These are phyloP conservation scores for Sigmodon hispidus DNA, from an alignment of 2,113 vertebrate species.

Conservation along the genomic window DNA sequence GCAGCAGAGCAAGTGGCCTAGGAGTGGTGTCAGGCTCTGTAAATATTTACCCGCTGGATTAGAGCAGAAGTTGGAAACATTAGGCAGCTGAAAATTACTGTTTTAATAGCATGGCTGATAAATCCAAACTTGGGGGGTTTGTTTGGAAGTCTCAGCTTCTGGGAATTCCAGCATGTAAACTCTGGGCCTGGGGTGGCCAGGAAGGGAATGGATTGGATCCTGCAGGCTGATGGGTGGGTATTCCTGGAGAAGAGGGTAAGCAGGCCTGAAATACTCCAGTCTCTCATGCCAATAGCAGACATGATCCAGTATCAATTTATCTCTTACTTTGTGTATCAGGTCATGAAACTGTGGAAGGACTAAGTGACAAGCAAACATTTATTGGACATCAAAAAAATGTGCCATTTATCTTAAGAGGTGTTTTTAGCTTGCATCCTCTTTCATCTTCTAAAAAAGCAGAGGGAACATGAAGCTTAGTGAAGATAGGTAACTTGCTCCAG, in stretches of 20 bases:
- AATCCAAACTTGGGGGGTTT: slow-evolving; percentile 81
- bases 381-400: not conserved
- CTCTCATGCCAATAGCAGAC: not conserved
- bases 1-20: slow-evolving; percentile 82
- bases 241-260: not conserved
- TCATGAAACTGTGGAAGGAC: not conserved
- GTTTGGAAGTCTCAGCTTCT: slow-evolving; percentile 81
- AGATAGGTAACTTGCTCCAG: not conserved
- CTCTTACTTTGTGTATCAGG: not conserved
- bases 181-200: slow-evolving; percentile 27
- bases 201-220: not conserved
- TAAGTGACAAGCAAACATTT: not conserved
- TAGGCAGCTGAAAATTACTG: slow-evolving; percentile 88
- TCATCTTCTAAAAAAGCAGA: not conserved
- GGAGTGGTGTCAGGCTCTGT: slow-evolving; percentile 87
- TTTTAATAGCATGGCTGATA: slow-evolving; percentile 87
- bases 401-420: not conserved
- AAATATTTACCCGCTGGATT: slow-evolving; percentile 88
- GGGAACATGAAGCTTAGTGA: not conserved
- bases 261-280: not conserved
- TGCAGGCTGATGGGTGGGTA: not conserved
- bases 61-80: slow-evolving; percentile 85
- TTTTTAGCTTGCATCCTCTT: not conserved
- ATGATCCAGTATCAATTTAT: not conserved
- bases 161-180: slow-evolving; percentile 68